These are phyloP conservation scores for Oligia latruncula DNA, from an alignment of 2,888 invertebrate genomes.

Conservation along the genomic window DNA sequence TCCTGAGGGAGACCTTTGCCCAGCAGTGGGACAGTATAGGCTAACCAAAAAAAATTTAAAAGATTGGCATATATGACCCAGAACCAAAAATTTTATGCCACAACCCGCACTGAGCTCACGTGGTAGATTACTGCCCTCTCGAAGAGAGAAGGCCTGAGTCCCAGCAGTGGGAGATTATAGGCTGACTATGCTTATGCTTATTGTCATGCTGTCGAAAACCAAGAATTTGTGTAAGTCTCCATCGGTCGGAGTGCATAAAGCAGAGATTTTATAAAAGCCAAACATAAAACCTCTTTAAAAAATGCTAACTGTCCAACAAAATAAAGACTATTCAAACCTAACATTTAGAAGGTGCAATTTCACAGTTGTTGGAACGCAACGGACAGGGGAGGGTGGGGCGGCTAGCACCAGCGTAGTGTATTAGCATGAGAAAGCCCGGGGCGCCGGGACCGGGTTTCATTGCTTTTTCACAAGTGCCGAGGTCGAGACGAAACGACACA, in stretches of 20 bases:
- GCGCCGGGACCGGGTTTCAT: conserved; percentile 66
- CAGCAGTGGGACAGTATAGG: neutral
- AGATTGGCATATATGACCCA: neutral
- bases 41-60: neutral
- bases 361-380: conserved; percentile 81
- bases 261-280: neutral
- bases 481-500: conserved; percentile 67
- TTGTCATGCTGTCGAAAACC: neutral
- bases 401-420: conserved; percentile 63
- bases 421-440: conserved; percentile 77
- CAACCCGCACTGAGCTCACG: neutral
- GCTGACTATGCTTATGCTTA: neutral
- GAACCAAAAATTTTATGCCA: neutral
- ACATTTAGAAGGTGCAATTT: conserved; percentile 82
- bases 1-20: neutral
- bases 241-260: neutral
- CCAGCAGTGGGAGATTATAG: neutral
- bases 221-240: too few relatives aligned
- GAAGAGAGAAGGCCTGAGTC: neutral
- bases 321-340: conserved; percentile 69
- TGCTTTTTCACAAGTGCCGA: conserved; percentile 71
- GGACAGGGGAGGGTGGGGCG: conserved; percentile 68
- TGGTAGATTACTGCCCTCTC: neutral
- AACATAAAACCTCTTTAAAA: neutral
- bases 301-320: conserved; percentile 51